Evolutionary conservation across 2,888 invertebrate genomes (phyloP).

Genomic region (Volucella inflata): DNA sequence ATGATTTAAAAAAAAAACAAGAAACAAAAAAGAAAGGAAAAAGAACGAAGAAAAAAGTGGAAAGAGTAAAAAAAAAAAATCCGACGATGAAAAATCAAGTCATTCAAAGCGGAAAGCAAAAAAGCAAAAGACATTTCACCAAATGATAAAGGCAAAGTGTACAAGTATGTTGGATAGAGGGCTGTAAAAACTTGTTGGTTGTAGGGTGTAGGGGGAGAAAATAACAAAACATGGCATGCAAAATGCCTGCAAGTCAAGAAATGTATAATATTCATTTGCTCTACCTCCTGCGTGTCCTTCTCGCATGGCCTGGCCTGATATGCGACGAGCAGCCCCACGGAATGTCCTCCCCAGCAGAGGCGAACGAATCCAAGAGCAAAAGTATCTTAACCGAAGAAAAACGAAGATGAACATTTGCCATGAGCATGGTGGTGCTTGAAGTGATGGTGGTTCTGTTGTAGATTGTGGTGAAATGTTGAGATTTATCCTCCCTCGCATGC

Average conservation of each 20-base stretch:
- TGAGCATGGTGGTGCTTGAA: not conserved
- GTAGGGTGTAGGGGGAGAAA: not conserved
- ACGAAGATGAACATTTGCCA: conserved; percentile 1
- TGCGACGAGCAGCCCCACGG: conserved; percentile 23
- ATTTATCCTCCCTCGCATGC: conserved; percentile 55
- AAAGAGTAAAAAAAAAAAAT: not conserved
- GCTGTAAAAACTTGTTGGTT: not conserved
- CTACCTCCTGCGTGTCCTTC: conserved; percentile 9
- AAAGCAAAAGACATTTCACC: not conserved
- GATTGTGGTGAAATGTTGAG: conserved; percentile 36
- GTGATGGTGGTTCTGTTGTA: not conserved
- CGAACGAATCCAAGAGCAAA: conserved; percentile 1
- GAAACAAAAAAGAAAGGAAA: not conserved
- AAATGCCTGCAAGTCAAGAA: conserved; percentile 68
- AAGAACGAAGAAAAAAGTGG: not conserved
- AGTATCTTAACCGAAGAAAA: conserved; percentile 20
- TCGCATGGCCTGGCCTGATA: conserved; percentile 6
- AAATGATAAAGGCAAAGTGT: not conserved
- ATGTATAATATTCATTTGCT: conserved; percentile 55
- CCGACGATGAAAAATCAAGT: conserved; percentile 47
- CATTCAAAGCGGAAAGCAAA: conserved; percentile 16
- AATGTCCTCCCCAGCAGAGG: conserved; percentile 1
- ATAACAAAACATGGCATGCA: conserved; percentile 48
- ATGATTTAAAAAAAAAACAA: conserved; percentile 1
- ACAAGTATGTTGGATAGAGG: no score